Conservation (phyloP, 2,888 invertebrate species). For the Dicyrtomina minuta region DNA sequence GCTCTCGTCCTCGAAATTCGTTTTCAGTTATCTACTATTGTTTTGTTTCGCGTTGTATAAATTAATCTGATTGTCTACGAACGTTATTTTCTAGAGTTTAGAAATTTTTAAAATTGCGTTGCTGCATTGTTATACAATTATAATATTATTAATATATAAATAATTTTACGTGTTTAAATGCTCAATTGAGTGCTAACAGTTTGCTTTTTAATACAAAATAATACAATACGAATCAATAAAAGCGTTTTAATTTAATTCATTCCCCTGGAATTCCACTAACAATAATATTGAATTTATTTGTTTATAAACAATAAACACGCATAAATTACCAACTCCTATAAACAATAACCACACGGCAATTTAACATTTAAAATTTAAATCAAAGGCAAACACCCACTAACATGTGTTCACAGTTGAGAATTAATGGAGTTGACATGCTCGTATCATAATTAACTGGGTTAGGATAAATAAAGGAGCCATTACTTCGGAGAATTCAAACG, state of each 20-base stretch:
- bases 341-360: too few relatives aligned
- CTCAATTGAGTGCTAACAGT: too few relatives aligned
- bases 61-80: neutral
- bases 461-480: constrained; percentile 88
- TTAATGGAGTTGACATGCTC: constrained; percentile 84
- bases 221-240: too few relatives aligned
- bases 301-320: too few relatives aligned
- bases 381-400: too few relatives aligned
- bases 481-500: constrained; percentile 86
- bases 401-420: neutral
- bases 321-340: too few relatives aligned
- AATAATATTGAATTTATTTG: too few relatives aligned
- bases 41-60: too few relatives aligned
- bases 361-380: too few relatives aligned
- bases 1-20: neutral
- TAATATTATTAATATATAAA: neutral
- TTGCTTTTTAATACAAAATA: too few relatives aligned
- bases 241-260: too few relatives aligned
- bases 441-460: constrained; percentile 82
- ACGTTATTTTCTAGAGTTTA: neutral
- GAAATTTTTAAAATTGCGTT: neutral
- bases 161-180: neutral
- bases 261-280: too few relatives aligned
- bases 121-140: neutral
- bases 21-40: neutral